Percentiles rank a stretch among this genome's conserved stretches.
These are phyloP conservation scores for Drosophila birchii DNA, from an alignment of 2,888 invertebrate species.

Conservation along the genomic window DNA sequence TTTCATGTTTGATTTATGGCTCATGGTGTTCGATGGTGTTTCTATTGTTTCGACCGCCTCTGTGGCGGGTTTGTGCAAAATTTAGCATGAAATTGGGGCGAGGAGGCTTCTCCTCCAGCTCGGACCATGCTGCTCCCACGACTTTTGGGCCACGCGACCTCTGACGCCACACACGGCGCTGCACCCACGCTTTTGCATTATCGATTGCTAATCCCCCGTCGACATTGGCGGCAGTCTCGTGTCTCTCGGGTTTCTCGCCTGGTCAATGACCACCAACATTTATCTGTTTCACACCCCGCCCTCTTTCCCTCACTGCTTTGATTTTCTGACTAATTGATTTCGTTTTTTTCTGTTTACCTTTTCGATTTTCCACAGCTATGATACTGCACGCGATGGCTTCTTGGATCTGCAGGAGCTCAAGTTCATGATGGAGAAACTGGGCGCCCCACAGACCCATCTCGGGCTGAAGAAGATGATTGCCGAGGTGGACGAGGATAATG, in stretches of 20 bases:
- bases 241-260: constrained; percentile 14
- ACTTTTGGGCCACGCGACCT: constrained; percentile 44
- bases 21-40: background rate
- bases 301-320: background rate
- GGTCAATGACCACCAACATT: constrained; percentile 48
- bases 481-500: constrained; percentile 94
- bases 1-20: background rate
- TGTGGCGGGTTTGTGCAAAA: constrained; percentile 32
- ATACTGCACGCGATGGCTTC: constrained; percentile 94
- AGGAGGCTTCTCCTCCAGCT: background rate
- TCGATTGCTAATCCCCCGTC: constrained; percentile 55
- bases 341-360: background rate
- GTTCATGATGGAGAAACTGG: constrained; percentile 98
- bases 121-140: constrained; percentile 13
- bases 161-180: constrained; percentile 37
- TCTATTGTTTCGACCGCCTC: constrained; percentile 13
- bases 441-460: constrained; percentile 97
- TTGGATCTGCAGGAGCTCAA: constrained; percentile 96
- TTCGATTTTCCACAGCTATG: constrained; percentile 90
- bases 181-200: constrained; percentile 53
- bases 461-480: constrained; percentile 97
- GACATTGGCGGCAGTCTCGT: constrained; percentile 40
- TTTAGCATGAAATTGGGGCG: constrained; percentile 59
- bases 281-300: constrained; percentile 11
- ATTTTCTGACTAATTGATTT: constrained; percentile 42